Percentiles rank a stretch among this genome's conserved stretches.
These are phyloP conservation scores for Fundulus diaphanus DNA, from an alignment of 2,797 vertebrate genomes.

Conservation along the genomic window DNA sequence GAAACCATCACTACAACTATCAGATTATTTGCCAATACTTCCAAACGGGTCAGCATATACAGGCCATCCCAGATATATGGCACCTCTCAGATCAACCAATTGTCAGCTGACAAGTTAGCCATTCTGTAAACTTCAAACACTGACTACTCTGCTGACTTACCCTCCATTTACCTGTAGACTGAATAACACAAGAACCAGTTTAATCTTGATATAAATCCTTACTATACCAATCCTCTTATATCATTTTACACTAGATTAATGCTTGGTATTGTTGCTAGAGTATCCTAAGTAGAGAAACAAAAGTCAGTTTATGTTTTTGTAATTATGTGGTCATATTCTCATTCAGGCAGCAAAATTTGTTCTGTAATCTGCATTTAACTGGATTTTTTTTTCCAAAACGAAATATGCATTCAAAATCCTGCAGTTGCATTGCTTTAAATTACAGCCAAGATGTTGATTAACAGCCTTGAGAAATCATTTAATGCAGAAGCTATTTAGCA, in stretches of 20 bases:
- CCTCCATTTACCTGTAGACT: not conserved
- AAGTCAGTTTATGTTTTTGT: not conserved
- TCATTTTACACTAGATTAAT: not conserved
- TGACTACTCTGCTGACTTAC: not conserved
- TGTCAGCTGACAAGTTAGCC: not conserved
- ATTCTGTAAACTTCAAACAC: not conserved
- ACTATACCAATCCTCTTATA: not conserved
- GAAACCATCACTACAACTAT: too few relatives aligned
- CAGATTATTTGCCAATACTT: too few relatives aligned
- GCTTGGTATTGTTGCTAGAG: not conserved
- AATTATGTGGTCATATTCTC: not conserved
- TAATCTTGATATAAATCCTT: not conserved
- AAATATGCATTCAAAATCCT: slow-evolving; percentile 23
- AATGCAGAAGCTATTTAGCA: slow-evolving; percentile 49
- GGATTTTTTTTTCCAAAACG: slow-evolving; percentile 1
- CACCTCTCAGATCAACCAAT: not conserved
- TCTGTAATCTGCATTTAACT: not conserved
- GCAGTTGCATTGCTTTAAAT: slow-evolving; percentile 21
- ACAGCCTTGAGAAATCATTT: slow-evolving; percentile 50
- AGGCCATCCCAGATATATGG: too few relatives aligned
- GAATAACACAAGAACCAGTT: not conserved
- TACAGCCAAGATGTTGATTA: slow-evolving; percentile 23
- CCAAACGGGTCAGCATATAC: too few relatives aligned
- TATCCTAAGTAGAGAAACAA: not conserved
- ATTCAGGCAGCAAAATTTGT: not conserved